These are phyloP conservation scores for Sycophaga agraensis DNA, from an alignment of 1,140 invertebrate species.

Conservation along the genomic window DNA sequence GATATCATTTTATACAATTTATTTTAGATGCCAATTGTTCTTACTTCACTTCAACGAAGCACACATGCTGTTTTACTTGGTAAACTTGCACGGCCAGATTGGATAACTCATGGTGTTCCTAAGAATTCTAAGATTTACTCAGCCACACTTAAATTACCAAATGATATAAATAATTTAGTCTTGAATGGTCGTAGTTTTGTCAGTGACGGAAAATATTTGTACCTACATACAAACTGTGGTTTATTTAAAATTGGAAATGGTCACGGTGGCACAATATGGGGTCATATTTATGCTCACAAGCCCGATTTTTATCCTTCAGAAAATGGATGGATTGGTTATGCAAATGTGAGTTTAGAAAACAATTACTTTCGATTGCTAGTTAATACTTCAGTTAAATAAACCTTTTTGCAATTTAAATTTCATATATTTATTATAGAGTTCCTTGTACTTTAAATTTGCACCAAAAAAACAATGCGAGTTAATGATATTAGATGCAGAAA, in stretches of 20 bases:
- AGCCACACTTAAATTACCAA: conserved; percentile 64
- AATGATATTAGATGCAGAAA: conserved; percentile 64
- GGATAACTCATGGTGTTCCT: conserved; percentile 85
- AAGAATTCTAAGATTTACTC: conserved; percentile 73
- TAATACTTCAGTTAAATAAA: not conserved
- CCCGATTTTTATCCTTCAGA: conserved; percentile 77
- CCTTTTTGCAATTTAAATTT: no score
- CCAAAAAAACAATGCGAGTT: conserved; percentile 65
- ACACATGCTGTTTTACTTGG: conserved; percentile 86
- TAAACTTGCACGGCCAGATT: conserved; percentile 79
- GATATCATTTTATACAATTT: conserved; percentile 10
- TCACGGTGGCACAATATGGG: conserved; percentile 85
- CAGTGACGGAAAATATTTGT: conserved; percentile 87
- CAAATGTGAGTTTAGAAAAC: conserved; percentile 65
- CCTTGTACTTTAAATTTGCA: conserved; percentile 60
- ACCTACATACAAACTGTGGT: conserved; percentile 71
- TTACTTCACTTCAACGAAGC: conserved; percentile 85
- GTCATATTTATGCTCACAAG: conserved; percentile 80
- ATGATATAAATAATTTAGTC: conserved; percentile 54
- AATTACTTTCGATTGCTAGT: no score
- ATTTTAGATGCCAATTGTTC: conserved; percentile 79
- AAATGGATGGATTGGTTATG: conserved; percentile 82
- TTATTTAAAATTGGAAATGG: conserved; percentile 91
- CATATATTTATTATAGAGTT: conserved; percentile 52
- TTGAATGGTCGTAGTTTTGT: conserved; percentile 63